phyloP scores from a whole-genome alignment of 2,797 vertebrate genomes.

The Argentina silus region DNA sequence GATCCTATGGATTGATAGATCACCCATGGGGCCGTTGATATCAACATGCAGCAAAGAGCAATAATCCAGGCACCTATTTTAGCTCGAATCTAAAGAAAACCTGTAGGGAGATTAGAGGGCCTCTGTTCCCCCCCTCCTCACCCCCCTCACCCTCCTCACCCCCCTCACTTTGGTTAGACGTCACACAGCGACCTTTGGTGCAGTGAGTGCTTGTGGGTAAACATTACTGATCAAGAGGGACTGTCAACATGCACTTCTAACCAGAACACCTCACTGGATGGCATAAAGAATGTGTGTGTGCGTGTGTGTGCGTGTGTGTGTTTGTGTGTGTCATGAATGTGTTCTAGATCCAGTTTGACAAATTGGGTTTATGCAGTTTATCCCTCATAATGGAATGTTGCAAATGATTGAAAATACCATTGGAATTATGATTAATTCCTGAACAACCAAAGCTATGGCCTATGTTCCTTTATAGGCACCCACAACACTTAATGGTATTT shows the following conservation, averaged over 20 bases:
- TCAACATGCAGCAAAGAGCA: constrained; percentile 23
- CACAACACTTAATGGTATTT: not conserved
- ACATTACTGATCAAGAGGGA: constrained; percentile 59
- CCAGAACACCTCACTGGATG: constrained; percentile 47
- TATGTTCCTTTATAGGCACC: not conserved
- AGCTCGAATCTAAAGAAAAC: constrained; percentile 20
- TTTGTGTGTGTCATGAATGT: constrained; percentile 31
- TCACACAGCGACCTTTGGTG: constrained; percentile 72
- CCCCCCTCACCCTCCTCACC: not conserved
- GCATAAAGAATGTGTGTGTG: constrained; percentile 20
- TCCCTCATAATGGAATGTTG: not conserved
- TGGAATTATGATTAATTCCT: not conserved
- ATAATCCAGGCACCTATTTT: constrained; percentile 1
- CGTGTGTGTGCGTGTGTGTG: constrained; percentile 2
- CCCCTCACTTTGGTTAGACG: constrained; percentile 53
- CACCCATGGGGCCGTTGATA: constrained; percentile 5
- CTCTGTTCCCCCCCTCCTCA: not conserved
- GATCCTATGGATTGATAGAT: constrained; percentile 15
- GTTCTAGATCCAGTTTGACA: constrained; percentile 13
- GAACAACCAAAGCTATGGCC: not conserved
- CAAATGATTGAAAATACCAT: not conserved
- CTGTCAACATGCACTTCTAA: constrained; percentile 62
- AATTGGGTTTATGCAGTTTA: constrained; percentile 29
- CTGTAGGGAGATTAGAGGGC: not conserved
- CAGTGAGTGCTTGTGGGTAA: constrained; percentile 70